A percentile compares a stretch with the other conserved stretches of the same genome.
These are phyloP conservation scores for Enteromius fasciolatus DNA, from an alignment of 2,797 vertebrate species.

Conservation along the genomic window DNA sequence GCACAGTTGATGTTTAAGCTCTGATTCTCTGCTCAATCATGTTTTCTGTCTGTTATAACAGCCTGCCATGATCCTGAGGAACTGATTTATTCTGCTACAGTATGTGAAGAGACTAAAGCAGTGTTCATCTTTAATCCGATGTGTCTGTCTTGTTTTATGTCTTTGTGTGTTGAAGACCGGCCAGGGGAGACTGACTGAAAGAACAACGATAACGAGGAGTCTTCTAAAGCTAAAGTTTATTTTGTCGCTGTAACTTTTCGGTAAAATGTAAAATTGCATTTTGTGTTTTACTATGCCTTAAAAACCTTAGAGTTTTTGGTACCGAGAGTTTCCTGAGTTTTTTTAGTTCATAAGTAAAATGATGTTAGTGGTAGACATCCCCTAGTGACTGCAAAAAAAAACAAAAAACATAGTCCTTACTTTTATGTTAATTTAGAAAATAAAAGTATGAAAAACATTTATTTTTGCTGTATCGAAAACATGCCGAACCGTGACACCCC, in stretches of 20 bases:
- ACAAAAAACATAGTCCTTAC: no score
- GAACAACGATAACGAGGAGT: neutral
- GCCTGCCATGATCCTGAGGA: neutral
- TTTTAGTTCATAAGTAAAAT: neutral
- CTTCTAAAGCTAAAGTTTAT: no score
- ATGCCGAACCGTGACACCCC: no score
- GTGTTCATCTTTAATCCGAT: no score
- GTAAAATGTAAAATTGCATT: neutral
- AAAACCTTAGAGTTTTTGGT: neutral
- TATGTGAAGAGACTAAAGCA: no score
- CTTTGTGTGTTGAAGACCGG: neutral
- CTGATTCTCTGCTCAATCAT: conserved; percentile 24
- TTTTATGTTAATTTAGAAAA: no score
- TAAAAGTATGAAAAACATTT: no score
- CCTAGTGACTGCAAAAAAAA: no score
- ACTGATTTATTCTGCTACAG: neutral
- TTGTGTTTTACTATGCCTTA: neutral
- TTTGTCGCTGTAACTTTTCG: no score
- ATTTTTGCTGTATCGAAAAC: no score
- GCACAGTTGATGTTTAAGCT: conserved; percentile 25
- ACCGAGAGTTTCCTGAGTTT: neutral
- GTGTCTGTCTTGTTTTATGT: neutral
- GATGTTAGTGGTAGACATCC: neutral
- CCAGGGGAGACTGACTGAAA: neutral
- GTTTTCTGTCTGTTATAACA: conserved; percentile 14